A percentile compares a stretch with the other conserved stretches of the same genome.
Conservation (phyloP, 1,140 invertebrate species). For the Cryptotermes secundus region DNA sequence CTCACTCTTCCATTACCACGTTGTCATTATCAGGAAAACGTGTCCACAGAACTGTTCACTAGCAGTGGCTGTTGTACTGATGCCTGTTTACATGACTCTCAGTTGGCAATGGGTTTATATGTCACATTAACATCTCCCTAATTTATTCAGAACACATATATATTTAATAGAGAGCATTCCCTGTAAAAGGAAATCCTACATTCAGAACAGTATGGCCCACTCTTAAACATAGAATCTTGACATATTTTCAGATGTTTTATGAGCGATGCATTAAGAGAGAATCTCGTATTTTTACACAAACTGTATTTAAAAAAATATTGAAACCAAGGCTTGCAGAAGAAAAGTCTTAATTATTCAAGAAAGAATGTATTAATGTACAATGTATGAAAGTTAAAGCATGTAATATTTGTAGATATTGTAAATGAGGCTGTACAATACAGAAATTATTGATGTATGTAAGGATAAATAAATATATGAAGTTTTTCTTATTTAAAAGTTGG, state of each 20-base stretch:
- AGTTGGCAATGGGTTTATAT: too few relatives aligned
- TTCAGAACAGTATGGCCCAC: not conserved
- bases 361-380: not conserved
- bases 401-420: conserved; percentile 27
- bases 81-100: too few relatives aligned
- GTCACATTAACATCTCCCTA: too few relatives aligned
- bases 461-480: not conserved
- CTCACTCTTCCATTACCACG: too few relatives aligned
- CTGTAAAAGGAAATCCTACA: not conserved
- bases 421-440: conserved; percentile 22
- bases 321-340: not conserved
- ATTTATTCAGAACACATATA: not conserved
- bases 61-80: too few relatives aligned
- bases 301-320: not conserved
- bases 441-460: not conserved
- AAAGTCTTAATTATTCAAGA: not conserved
- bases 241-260: not conserved
- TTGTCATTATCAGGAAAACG: too few relatives aligned
- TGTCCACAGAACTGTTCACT: too few relatives aligned
- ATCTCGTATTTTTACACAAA: not conserved
- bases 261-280: not conserved
- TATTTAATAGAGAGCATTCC: not conserved
- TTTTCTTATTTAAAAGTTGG: not conserved
- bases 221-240: not conserved
- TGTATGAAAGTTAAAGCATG: not conserved